phyloP scores from a whole-genome alignment of 2,888 invertebrate species.

The Polymixis flavicincta region DNA sequence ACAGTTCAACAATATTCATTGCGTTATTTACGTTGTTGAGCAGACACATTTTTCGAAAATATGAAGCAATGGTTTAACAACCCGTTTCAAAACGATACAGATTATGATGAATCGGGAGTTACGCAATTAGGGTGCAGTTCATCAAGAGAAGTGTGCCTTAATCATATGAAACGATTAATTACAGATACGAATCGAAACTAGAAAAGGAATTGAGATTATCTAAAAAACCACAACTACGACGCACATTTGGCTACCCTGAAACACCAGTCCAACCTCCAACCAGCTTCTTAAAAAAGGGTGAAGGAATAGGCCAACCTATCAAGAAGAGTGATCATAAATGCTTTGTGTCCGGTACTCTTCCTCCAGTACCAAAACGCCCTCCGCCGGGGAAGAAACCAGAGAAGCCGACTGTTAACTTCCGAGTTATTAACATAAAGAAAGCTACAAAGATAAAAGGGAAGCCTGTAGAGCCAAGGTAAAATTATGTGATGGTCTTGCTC shows the following conservation, averaged over 20 bases:
- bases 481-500: not conserved
- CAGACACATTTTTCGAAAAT: no score
- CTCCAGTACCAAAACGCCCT: conserved; percentile 86
- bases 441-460: conserved; percentile 89
- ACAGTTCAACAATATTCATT: no score
- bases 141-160: not conserved
- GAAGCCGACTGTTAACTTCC: conserved; percentile 88
- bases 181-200: conserved; percentile 89
- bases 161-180: conserved; percentile 8
- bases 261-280: conserved; percentile 91
- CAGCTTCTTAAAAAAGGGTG: conserved; percentile 92
- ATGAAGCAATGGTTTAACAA: no score
- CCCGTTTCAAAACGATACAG: no score
- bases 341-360: conserved; percentile 80
- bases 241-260: conserved; percentile 93
- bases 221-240: conserved; percentile 86
- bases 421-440: conserved; percentile 91
- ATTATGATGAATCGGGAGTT: no score
- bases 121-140: no score
- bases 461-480: conserved; percentile 88
- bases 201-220: conserved; percentile 84
- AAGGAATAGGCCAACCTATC: conserved; percentile 86
- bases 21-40: no score
- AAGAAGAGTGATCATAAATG: conserved; percentile 84
- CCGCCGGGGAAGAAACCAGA: conserved; percentile 78